phyloP scores from a whole-genome alignment of 2,113 vertebrate species.

The Plotosus lineatus region DNA sequence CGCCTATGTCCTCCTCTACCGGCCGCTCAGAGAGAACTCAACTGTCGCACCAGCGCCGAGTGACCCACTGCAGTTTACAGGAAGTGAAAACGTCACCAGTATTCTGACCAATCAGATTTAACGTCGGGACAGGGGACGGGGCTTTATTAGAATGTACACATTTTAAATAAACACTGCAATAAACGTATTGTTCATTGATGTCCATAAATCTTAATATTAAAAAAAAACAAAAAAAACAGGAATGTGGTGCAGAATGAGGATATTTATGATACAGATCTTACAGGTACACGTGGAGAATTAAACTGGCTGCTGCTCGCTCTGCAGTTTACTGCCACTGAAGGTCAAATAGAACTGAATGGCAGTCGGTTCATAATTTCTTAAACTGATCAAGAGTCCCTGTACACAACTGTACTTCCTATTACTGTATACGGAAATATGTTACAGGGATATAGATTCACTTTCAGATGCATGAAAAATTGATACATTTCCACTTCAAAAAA shows the following conservation, averaged over 20 bases:
- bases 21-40: conserved; percentile 47
- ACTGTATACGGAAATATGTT: neutral
- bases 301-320: neutral
- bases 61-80: conserved; percentile 13
- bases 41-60: neutral
- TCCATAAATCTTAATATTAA: neutral
- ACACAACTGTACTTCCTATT: too few relatives aligned
- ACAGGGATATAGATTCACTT: neutral
- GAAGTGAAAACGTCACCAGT: conserved; percentile 26
- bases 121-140: neutral
- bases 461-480: neutral
- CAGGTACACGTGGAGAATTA: neutral
- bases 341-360: neutral
- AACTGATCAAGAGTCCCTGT: neutral
- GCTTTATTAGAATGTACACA: neutral
- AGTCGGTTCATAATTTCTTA: neutral
- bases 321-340: neutral
- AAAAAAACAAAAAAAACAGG: too few relatives aligned
- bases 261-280: neutral
- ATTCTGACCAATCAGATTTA: neutral
- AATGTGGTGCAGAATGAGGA: neutral
- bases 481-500: neutral
- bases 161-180: neutral
- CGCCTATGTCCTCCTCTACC: conserved; percentile 48
- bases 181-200: neutral